Conservation (phyloP, 2,113 vertebrate species). For the Cephalopterus ornatus region DNA sequence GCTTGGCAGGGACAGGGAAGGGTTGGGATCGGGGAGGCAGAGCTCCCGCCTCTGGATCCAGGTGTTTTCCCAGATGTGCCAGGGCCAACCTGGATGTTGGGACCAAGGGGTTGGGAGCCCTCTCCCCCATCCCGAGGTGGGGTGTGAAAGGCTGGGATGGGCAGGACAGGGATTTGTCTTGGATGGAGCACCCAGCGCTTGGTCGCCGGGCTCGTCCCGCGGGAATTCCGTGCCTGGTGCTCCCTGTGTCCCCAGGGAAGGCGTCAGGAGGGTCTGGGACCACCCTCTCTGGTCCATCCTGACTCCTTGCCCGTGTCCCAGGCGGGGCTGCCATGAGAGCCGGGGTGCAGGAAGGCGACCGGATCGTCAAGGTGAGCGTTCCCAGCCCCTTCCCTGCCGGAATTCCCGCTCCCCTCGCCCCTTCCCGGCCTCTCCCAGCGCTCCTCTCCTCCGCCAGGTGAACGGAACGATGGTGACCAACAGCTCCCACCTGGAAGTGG, state of each 20-base stretch:
- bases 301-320: constrained; percentile 33
- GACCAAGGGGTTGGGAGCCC: background rate
- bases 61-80: background rate
- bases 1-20: background rate
- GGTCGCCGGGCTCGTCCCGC: fast-evolving
- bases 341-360: constrained; percentile 92
- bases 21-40: background rate
- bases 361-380: constrained; percentile 89
- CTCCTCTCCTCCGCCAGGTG: constrained; percentile 71
- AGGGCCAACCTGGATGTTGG: background rate
- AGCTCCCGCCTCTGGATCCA: background rate
- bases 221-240: background rate
- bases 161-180: background rate
- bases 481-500: constrained; percentile 92
- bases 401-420: background rate
- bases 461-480: constrained; percentile 90
- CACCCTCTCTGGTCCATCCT: fast-evolving
- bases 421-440: background rate
- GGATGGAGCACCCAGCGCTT: background rate
- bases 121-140: background rate
- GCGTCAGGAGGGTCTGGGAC: background rate
- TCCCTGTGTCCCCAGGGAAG: background rate
- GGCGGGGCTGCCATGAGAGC: constrained; percentile 93
- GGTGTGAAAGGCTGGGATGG: background rate
- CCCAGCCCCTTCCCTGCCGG: background rate